These are phyloP conservation scores for Anguilla pacifica DNA, from an alignment of 2,797 vertebrate species.

Conservation along the genomic window DNA sequence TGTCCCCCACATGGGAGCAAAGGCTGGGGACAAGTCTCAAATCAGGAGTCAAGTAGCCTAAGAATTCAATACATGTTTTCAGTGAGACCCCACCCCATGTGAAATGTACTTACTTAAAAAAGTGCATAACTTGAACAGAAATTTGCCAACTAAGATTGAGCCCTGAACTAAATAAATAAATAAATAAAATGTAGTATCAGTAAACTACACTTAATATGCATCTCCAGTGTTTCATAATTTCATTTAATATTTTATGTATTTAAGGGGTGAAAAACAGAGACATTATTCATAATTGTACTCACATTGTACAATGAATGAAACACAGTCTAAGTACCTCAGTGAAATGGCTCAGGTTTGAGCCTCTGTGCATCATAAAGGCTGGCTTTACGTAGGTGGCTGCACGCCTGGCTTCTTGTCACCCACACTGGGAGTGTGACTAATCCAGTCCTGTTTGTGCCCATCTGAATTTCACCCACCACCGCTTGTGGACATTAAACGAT, in stretches of 20 bases:
- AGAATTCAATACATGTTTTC: not conserved
- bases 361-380: conserved; percentile 7
- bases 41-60: not conserved
- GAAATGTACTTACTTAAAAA: not conserved
- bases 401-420: conserved; percentile 21
- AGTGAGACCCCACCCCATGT: not conserved
- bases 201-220: not conserved
- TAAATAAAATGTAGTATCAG: too few relatives aligned
- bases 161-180: not conserved
- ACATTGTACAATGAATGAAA: not conserved
- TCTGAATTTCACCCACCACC: conserved; percentile 19
- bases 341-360: not conserved
- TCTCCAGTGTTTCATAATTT: not conserved
- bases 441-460: conserved; percentile 1
- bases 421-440: conserved; percentile 25
- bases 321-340: not conserved
- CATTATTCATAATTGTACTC: not conserved
- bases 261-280: not conserved
- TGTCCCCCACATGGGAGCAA: too few relatives aligned
- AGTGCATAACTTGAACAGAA: not conserved
- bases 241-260: not conserved
- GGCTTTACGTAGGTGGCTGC: conserved; percentile 11
- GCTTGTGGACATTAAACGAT: not conserved
- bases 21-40: too few relatives aligned
- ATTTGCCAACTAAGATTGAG: not conserved